A percentile compares a stretch with the other conserved stretches of the same genome.
Conservation (phyloP, 2,797 vertebrate genomes). For the Sarcophilus harrisii region DNA sequence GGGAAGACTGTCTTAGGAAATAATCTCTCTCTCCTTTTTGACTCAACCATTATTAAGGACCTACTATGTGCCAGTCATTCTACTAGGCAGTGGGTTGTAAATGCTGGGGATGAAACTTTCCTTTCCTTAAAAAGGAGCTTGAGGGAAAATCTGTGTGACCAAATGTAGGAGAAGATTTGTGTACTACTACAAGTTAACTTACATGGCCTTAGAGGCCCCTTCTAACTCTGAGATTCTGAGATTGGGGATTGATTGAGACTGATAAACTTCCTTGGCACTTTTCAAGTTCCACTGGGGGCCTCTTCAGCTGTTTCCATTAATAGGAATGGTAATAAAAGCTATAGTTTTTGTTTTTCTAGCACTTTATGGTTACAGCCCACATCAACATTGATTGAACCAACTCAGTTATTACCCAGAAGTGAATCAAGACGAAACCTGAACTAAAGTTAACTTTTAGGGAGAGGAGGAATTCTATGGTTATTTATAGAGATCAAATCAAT, state of each 20-base stretch:
- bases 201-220: background rate
- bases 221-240: background rate
- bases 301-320: background rate
- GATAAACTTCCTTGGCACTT: background rate
- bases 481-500: background rate
- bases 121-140: background rate
- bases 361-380: background rate
- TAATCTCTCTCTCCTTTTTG: background rate
- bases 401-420: background rate
- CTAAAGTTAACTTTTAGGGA: background rate
- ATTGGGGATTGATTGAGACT: background rate
- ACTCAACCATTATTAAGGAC: background rate
- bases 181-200: background rate
- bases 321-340: background rate
- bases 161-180: background rate
- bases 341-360: background rate
- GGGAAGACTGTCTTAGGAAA: background rate
- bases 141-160: background rate
- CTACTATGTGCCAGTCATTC: background rate
- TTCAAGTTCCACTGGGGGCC: background rate
- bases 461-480: background rate
- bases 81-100: background rate
- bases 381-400: background rate
- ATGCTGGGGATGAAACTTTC: background rate
- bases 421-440: background rate